Evolutionary conservation across 2,797 vertebrate species (phyloP).

Genomic region (Anguilla anguilla): DNA sequence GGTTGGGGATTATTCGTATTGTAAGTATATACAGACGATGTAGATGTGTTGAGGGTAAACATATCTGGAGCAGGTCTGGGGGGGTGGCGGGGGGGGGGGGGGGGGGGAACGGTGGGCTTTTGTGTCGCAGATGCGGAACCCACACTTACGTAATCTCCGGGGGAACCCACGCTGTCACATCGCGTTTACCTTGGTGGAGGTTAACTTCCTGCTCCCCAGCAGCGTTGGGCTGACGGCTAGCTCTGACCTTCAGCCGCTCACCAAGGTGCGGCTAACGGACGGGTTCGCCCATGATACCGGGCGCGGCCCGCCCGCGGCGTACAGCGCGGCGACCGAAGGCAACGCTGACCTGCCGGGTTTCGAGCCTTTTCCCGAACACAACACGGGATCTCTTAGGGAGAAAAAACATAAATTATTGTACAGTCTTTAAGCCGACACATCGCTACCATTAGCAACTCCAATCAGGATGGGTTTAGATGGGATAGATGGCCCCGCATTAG

Average conservation of each 20-base stretch:
- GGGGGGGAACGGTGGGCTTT: constrained; percentile 52
- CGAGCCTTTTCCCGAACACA: background rate
- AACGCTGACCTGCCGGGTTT: background rate
- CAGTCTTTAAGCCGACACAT: background rate
- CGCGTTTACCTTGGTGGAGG: constrained; percentile 59
- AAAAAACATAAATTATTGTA: background rate
- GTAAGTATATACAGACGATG: background rate
- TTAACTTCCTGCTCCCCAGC: background rate
- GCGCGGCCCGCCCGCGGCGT: background rate
- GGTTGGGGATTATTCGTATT: background rate
- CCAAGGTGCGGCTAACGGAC: background rate
- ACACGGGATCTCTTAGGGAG: background rate
- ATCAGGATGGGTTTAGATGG: background rate
- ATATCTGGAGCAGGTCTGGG: background rate
- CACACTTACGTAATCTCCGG: constrained; percentile 63
- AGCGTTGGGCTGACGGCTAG: background rate
- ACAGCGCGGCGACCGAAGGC: background rate
- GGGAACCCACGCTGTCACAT: constrained; percentile 61
- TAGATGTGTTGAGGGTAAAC: background rate
- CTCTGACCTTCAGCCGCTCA: background rate
- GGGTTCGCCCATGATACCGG: background rate
- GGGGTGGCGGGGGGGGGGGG: too few species aligned
- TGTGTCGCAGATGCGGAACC: constrained; percentile 60
- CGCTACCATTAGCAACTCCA: background rate
- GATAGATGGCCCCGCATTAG: background rate